Evolutionary conservation across 2,888 invertebrate species (phyloP), one percentile per base, ranked within the genome.

Genomic region (Heliothis peltigera): DNA sequence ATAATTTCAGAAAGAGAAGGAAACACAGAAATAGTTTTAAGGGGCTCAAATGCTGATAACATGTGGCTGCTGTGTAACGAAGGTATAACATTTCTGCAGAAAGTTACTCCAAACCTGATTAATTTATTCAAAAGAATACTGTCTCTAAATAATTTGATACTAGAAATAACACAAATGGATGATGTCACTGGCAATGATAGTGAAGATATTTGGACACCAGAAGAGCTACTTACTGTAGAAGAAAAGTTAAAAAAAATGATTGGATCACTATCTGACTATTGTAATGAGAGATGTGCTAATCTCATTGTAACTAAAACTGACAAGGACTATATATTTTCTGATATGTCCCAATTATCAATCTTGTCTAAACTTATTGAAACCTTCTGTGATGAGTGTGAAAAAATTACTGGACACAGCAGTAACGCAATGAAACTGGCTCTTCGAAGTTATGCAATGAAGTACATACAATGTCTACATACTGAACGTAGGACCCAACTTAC

Each of bases 221-320:
- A 96, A 28, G 98, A 98, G 84, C 96, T 97, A 79, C 89, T 90
- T 57, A 95, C 96, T 66, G 96, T 98, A 7, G 96, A 96, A 68
- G 95, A 95, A 12, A 97, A 97, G 88, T 92, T 99, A 53, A 96
- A 96, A 70, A 97, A 98, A 83, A 96, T 98, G 87, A 94, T 98
- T 52, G 95, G 96, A 44, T 96, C 97, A n/a, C 96, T 98, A 47
- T 98, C 98, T 88, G 98, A 98, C 92, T 98, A 98, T 87, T 98
- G 98, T 80, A 98, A 99, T 90, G 99, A 99, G 87, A 96, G 98
- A 75, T 97, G 98, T 91, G 98, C 98, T 63, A 98, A 98, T 90
- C 95, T 99, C 60, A 96, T 99, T 64, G 97, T 97, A 51, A 97
- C 97, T 5, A 97, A 97, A 90, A 96, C 96, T 75, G 96, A 97